Conservation (phyloP, 2,888 invertebrate species). For the Bursaphelenchus okinawaensis region DNA sequence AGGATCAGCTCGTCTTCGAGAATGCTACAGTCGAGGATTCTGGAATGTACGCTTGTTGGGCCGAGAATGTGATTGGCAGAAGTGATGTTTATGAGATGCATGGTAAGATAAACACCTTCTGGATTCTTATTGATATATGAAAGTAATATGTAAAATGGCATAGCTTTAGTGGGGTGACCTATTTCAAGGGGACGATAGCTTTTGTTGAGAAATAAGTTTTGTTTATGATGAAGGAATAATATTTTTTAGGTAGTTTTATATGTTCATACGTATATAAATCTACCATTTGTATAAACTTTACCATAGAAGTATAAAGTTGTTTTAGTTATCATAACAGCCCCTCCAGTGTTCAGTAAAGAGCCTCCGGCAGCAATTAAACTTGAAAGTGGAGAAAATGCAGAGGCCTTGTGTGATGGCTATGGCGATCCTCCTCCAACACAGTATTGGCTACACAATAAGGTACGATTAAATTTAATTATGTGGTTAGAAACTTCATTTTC, state of each 20-base stretch:
- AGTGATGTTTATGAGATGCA: slow-evolving; percentile 47
- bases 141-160: no score
- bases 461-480: no score
- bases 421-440: slow-evolving; percentile 51
- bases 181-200: no score
- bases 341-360: slow-evolving; percentile 36
- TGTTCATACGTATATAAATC: not conserved
- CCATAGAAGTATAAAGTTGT: not conserved
- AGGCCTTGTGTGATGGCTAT: slow-evolving; percentile 45
- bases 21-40: slow-evolving; percentile 36
- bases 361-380: slow-evolving; percentile 42
- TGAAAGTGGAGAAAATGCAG: slow-evolving; percentile 33
- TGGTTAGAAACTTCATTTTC: no score
- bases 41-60: slow-evolving; percentile 48
- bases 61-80: slow-evolving; percentile 44
- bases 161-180: no score
- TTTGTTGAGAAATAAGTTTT: no score
- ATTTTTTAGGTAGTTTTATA: not conserved
- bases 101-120: slow-evolving; percentile 24
- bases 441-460: slow-evolving; percentile 47
- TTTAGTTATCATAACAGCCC: slow-evolving; percentile 5
- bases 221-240: not conserved
- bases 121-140: no score
- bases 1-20: slow-evolving; percentile 15
- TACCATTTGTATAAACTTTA: no score